phyloP scores from a whole-genome alignment of 2,797 vertebrate genomes.

The Sphaeramia orbicularis region DNA sequence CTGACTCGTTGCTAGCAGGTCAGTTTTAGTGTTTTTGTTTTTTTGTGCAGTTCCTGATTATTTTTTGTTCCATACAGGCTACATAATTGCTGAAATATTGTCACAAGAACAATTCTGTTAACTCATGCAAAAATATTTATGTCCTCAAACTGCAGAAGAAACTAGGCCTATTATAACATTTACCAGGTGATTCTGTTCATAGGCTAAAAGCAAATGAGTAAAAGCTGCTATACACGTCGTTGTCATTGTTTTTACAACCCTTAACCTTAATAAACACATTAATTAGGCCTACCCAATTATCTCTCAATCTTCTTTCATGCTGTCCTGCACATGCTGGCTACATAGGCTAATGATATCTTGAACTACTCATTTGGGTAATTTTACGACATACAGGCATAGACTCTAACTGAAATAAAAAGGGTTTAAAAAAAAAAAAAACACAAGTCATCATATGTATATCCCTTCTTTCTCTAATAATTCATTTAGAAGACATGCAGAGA shows the following conservation, averaged over 20 bases:
- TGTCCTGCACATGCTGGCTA: too few species aligned
- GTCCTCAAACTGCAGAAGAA: not conserved
- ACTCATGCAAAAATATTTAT: not conserved
- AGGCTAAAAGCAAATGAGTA: too few species aligned
- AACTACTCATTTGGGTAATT: too few species aligned
- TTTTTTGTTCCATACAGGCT: conserved; percentile 38
- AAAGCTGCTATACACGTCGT: not conserved
- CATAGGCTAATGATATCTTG: too few species aligned
- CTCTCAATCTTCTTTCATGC: too few species aligned
- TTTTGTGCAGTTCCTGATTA: not conserved
- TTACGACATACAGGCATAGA: not conserved
- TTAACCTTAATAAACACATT: too few species aligned
- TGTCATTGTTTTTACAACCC: too few species aligned
- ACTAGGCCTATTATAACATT: not conserved
- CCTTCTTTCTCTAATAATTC: too few species aligned
- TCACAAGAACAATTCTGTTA: not conserved
- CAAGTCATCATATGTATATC: not conserved
- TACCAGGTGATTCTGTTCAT: not conserved
- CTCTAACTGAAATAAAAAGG: not conserved
- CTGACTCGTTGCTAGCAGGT: too few species aligned
- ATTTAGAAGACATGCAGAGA: not conserved
- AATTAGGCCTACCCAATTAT: too few species aligned
- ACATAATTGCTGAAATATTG: conserved; percentile 56
- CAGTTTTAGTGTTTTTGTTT: too few species aligned
- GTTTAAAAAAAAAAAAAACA: not conserved